phyloP scores from a whole-genome alignment of 1,140 invertebrate species.

The Linepithema humile region DNA sequence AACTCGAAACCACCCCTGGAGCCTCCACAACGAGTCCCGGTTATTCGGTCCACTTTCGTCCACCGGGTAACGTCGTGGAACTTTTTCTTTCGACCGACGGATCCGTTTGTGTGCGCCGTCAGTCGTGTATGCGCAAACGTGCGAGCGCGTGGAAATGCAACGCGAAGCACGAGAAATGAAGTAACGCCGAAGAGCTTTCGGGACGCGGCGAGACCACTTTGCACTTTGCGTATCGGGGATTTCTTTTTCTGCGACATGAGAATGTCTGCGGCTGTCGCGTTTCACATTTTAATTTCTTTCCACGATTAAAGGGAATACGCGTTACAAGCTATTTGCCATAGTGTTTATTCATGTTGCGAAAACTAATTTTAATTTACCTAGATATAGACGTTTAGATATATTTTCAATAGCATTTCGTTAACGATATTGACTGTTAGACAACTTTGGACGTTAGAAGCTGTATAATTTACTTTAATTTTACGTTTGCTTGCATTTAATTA shows the following conservation, averaged over 20 bases:
- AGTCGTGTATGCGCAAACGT: neutral
- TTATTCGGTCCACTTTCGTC: conserved; percentile 61
- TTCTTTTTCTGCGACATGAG: conserved; percentile 56
- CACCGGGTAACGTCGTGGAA: conserved; percentile 39
- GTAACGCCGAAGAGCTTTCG: conserved; percentile 51
- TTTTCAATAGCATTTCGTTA: conserved; percentile 12
- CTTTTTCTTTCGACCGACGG: conserved; percentile 57
- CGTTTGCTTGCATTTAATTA: conserved; percentile 23
- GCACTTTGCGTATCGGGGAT: conserved; percentile 60
- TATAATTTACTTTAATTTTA: neutral
- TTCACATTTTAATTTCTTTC: conserved; percentile 62
- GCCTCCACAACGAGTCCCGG: conserved; percentile 58
- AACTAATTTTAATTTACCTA: neutral
- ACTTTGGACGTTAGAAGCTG: neutral
- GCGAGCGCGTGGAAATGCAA: conserved; percentile 18
- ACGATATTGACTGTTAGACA: neutral
- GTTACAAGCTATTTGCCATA: neutral
- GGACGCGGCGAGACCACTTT: conserved; percentile 31
- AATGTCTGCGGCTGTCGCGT: conserved; percentile 38
- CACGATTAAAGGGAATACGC: conserved; percentile 16
- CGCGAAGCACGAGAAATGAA: conserved; percentile 50
- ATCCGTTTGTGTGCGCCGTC: neutral
- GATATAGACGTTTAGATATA: neutral
- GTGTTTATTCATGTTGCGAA: conserved; percentile 20
- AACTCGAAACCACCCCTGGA: conserved; percentile 58